These are phyloP conservation scores for Dinomys branickii DNA, from an alignment of 2,113 vertebrate species.

Conservation along the genomic window DNA sequence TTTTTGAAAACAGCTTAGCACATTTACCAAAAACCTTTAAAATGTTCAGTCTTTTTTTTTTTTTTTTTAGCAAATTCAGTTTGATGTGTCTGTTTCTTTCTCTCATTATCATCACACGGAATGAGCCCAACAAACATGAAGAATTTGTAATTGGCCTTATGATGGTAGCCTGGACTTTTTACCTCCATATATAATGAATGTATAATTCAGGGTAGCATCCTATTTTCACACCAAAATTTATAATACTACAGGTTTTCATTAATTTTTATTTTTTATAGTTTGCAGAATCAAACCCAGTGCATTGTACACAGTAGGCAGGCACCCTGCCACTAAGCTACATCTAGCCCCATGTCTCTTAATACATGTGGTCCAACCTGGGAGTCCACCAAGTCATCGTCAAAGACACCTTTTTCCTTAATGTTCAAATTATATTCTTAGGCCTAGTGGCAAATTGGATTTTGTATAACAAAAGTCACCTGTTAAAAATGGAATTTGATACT, in stretches of 20 bases:
- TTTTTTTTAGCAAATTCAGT: slow-evolving; percentile 26
- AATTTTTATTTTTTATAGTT: background rate
- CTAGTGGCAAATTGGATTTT: slow-evolving; percentile 75
- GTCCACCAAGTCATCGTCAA: slow-evolving; percentile 81
- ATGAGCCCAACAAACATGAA: background rate
- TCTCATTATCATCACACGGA: slow-evolving; percentile 5
- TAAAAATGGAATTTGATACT: slow-evolving; percentile 76
- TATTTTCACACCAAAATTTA: slow-evolving; percentile 72
- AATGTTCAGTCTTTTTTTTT: background rate
- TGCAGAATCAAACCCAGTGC: background rate
- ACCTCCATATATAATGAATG: slow-evolving; percentile 57
- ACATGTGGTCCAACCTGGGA: slow-evolving; percentile 78
- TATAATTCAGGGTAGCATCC: slow-evolving; percentile 66
- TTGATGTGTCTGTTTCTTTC: slow-evolving; percentile 1
- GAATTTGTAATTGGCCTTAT: slow-evolving; percentile 66
- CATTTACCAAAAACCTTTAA: slow-evolving; percentile 29
- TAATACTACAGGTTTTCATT: slow-evolving; percentile 63
- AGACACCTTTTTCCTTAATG: slow-evolving; percentile 79
- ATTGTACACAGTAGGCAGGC: background rate
- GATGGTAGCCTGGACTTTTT: background rate
- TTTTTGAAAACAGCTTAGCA: slow-evolving; percentile 7
- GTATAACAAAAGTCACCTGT: slow-evolving; percentile 75
- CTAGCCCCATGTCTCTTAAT: slow-evolving; percentile 73
- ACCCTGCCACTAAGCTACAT: background rate
- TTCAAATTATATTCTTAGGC: slow-evolving; percentile 82